Evolutionary conservation across 2,888 invertebrate species (phyloP).

Genomic region (Ornithoptera priamus): DNA sequence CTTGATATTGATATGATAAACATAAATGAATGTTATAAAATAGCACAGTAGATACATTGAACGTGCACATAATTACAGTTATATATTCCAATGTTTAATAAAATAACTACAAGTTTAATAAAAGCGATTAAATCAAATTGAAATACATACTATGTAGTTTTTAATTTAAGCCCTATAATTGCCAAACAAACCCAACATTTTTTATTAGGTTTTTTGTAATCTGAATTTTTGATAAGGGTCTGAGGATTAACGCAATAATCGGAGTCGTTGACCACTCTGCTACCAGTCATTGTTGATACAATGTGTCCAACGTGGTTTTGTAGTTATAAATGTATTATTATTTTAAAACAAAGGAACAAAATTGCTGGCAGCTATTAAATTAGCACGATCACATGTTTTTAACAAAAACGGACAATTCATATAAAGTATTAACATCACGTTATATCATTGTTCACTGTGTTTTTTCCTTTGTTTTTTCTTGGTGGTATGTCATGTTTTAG

Average conservation of each 20-base stretch:
- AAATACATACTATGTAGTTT: neutral
- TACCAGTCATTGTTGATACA: constrained; percentile 13
- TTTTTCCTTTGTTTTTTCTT: neutral
- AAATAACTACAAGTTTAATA: neutral
- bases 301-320: neutral
- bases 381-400: neutral
- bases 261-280: constrained; percentile 23
- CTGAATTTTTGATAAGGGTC: constrained; percentile 25
- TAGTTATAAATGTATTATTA: neutral
- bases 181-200: neutral
- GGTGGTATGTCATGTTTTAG: neutral
- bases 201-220: constrained; percentile 4
- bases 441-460: constrained; percentile 1
- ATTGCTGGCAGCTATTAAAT: constrained; percentile 4
- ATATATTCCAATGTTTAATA: neutral
- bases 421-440: constrained; percentile 1
- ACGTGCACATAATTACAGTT: neutral
- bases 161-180: neutral
- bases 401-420: neutral
- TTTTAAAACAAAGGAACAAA: constrained; percentile 12
- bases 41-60: no score
- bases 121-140: neutral
- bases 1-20: no score
- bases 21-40: no score
- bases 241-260: constrained; percentile 14